Conservation (phyloP, 2,797 vertebrate genomes). For the Artibeus jamaicensis region DNA sequence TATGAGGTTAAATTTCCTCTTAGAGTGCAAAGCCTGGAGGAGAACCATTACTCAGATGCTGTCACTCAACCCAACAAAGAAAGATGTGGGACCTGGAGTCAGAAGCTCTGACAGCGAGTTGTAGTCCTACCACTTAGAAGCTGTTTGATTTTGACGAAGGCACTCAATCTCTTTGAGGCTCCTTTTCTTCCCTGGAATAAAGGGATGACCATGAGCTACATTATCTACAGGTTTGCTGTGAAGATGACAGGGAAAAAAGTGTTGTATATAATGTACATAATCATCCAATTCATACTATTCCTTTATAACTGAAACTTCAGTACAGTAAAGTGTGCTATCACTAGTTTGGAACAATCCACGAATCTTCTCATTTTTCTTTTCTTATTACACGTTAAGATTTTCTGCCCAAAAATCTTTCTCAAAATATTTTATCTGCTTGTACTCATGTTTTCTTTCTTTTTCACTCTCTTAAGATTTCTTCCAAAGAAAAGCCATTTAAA, state of each 20-base stretch:
- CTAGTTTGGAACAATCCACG: neutral
- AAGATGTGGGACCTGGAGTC: neutral
- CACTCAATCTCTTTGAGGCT: neutral
- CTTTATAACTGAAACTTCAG: neutral
- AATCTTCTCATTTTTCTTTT: neutral
- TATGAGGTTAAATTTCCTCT: constrained; percentile 14
- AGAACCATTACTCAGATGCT: constrained; percentile 8
- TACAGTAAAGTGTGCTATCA: neutral
- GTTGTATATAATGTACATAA: neutral
- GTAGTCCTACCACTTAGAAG: neutral
- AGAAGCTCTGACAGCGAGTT: neutral
- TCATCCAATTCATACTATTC: neutral
- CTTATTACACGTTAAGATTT: neutral
- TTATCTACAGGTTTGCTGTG: neutral
- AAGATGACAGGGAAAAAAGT: neutral
- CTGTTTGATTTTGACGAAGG: neutral
- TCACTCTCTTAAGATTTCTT: neutral
- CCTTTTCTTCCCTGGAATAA: neutral
- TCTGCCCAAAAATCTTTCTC: neutral
- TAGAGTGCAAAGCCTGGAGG: neutral
- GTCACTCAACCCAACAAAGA: neutral
- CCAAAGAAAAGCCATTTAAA: neutral
- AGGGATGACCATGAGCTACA: neutral
- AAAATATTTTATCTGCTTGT: neutral
- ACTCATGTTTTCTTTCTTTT: neutral